Evolutionary conservation across 2,113 vertebrate genomes (phyloP), one percentile per base, ranked within the genome.

Genomic region (Cinclus mexicanus): DNA sequence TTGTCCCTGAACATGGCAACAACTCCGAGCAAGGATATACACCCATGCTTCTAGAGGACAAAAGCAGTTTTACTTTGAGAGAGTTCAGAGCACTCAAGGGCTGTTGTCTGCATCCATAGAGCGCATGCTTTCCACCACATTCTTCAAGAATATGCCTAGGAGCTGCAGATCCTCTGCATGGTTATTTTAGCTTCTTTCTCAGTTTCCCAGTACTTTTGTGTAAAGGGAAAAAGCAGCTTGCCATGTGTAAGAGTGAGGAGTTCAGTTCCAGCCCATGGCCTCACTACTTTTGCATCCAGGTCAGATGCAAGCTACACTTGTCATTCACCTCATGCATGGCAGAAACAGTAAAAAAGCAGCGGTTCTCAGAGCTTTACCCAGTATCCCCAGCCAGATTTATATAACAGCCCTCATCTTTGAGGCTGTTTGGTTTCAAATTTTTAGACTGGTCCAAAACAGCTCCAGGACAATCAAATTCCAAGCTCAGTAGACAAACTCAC

Each of bases 81-180:
- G 88, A 95, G 92, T 95, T 93, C 52, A 83, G 64, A 83, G n/a
- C 64, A 75, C 69, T 95, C 47, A 37, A 6, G 47, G n/a, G 14
- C 53, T 69, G 15, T 55, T 91, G 28, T 44, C 57, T 90, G 64
- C 60, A 44, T 37, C 29, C 37, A 25, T 1, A 33, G 17, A 90
- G 63, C 26, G 47, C 55, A 56, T 78, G 72, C 39, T 92, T 80
- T 77, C 74, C 71, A 70, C 13, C 39, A 22, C 20, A 31, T 70
- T 81, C 39, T 47, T 64, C 56, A 31, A 50, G 76, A 80, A 68
- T 1, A 1, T 63, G 25, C 60, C 14, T 17, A 35, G 59, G 52
- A 70, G 44, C 83, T 67, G 44, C 44, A 77, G 60, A 61, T 29
- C 16, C 29, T 17, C 28, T 63, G 57, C 93, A 68, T 90, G 71